phyloP scores from a whole-genome alignment of 2,888 invertebrate genomes.

The Drosophila fulvimacula region DNA sequence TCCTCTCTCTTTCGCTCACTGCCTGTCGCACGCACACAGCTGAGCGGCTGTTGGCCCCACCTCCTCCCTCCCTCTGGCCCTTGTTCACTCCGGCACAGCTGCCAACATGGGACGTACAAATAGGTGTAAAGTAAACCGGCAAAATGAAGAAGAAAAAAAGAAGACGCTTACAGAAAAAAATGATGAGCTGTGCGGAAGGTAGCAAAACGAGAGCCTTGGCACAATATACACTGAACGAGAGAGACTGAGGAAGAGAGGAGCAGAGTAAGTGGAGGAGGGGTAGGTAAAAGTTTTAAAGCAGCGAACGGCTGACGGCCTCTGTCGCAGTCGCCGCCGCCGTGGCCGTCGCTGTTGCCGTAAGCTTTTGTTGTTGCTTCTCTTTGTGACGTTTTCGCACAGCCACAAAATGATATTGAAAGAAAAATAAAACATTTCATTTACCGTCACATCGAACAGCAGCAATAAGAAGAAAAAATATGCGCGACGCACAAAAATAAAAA shows the following conservation, averaged over 20 bases:
- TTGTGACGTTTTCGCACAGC: conserved; percentile 26
- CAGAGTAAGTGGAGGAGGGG: conserved; percentile 2
- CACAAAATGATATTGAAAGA: conserved; percentile 7
- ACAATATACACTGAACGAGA: conserved; percentile 23
- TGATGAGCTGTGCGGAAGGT: conserved; percentile 57
- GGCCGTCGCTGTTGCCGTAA: conserved; percentile 1
- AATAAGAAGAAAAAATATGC: conserved; percentile 37
- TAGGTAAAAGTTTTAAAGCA: conserved; percentile 30
- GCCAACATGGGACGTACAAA: conserved; percentile 60
- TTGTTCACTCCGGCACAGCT: conserved; percentile 52
- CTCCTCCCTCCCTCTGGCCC: conserved; percentile 13
- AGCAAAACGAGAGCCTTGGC: conserved; percentile 47
- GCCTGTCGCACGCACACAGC: conserved; percentile 67
- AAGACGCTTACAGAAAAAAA: conserved; percentile 27
- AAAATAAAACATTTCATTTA: conserved; percentile 21
- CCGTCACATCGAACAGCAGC: conserved; percentile 16
- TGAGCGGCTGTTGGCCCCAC: conserved; percentile 52
- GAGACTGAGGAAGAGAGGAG: background rate
- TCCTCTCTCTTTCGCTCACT: conserved; percentile 17
- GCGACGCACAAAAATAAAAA: conserved; percentile 56
- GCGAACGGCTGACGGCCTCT: conserved; percentile 35
- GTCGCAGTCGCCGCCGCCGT: conserved; percentile 8
- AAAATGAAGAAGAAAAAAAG: conserved; percentile 45
- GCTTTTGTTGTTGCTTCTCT: conserved; percentile 32
- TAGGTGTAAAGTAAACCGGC: conserved; percentile 72